phyloP scores from a whole-genome alignment of 2,113 vertebrate species.

The Eonycteris spelaea region DNA sequence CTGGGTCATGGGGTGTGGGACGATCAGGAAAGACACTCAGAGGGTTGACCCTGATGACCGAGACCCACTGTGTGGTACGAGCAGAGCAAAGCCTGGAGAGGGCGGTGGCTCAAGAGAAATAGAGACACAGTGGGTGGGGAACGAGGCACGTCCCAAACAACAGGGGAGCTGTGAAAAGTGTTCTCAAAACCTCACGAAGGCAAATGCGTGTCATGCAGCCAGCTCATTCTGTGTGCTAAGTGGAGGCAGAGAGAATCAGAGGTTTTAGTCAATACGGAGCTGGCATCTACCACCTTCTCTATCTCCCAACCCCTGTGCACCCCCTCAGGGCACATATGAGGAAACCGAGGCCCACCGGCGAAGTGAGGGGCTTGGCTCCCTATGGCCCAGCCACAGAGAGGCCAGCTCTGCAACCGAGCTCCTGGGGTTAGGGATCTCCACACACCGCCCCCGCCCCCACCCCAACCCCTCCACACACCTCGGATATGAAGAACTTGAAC shows the following conservation, averaged over 20 bases:
- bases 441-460: background rate
- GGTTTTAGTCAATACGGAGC: background rate
- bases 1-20: background rate
- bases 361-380: background rate
- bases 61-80: background rate
- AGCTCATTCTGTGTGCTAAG: background rate
- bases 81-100: background rate
- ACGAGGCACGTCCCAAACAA: too few relatives aligned
- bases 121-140: background rate
- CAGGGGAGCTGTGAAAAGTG: background rate
- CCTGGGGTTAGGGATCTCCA: background rate
- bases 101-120: background rate
- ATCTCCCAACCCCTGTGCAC: too few relatives aligned
- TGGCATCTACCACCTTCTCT: too few relatives aligned
- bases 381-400: background rate
- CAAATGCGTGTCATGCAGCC: rapidly evolving
- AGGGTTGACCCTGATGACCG: background rate
- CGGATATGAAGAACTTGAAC: background rate
- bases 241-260: background rate
- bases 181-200: rapidly evolving
- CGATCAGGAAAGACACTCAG: background rate
- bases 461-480: background rate
- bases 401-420: background rate
- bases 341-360: rapidly evolving
- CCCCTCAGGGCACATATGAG: background rate